These are phyloP conservation scores for Passerculus sandwichensis DNA, from an alignment of 2,797 vertebrate species.

Conservation along the genomic window DNA sequence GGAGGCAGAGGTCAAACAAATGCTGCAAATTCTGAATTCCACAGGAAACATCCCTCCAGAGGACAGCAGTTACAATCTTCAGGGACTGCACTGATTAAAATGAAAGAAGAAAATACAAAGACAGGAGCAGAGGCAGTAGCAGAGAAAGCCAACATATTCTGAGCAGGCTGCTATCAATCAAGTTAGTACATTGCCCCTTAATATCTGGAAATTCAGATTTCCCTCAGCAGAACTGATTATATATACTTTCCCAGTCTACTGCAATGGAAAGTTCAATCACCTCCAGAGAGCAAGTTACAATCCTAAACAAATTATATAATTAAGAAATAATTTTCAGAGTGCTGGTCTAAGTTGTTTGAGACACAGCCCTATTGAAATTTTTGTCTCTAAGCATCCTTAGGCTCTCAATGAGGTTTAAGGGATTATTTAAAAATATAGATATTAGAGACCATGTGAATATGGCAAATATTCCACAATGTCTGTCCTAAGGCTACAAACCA, in stretches of 20 bases:
- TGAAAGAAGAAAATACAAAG: conserved; percentile 11
- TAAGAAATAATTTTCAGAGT: not conserved
- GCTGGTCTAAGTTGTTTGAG: not conserved
- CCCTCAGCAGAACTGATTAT: not conserved
- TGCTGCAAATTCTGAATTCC: conserved; percentile 23
- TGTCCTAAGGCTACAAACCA: not conserved
- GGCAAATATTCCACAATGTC: not conserved
- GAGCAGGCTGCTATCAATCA: not conserved
- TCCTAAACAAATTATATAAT: not conserved
- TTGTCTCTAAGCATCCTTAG: not conserved
- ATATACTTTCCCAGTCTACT: not conserved
- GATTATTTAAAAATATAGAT: not conserved
- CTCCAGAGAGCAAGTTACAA: not conserved
- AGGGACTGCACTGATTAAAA: not conserved
- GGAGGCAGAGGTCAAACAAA: conserved; percentile 20
- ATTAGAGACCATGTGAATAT: not conserved
- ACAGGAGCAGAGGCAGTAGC: not conserved
- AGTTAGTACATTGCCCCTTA: not conserved
- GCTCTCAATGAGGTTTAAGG: not conserved
- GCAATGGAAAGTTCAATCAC: not conserved
- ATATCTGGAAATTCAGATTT: conserved; percentile 12
- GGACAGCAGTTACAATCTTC: not conserved
- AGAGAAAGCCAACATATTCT: conserved; percentile 2
- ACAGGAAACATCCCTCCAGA: not conserved
- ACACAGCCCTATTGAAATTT: not conserved